These are phyloP conservation scores for Bombyx mandarina DNA, from an alignment of 1,140 invertebrate genomes.

Conservation along the genomic window DNA sequence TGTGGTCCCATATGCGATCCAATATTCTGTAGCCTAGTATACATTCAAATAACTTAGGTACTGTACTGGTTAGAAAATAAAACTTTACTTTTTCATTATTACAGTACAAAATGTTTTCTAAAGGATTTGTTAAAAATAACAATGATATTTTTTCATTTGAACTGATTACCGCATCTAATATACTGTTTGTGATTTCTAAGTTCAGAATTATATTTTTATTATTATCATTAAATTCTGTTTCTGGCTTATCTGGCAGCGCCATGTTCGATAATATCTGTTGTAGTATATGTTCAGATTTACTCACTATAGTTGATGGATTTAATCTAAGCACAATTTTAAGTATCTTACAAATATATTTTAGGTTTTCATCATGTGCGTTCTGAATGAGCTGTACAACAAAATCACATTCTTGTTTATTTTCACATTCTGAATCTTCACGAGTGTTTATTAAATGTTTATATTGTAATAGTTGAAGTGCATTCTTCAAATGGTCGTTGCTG, in stretches of 20 bases:
- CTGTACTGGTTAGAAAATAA: conserved; percentile 41
- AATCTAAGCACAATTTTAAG: conserved; percentile 35
- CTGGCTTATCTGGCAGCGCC: conserved; percentile 13
- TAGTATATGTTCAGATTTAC: conserved; percentile 55
- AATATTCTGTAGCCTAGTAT: conserved; percentile 40
- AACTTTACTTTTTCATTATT: conserved; percentile 34
- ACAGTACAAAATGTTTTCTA: conserved; percentile 33
- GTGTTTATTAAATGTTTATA: conserved; percentile 55
- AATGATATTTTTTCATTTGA: conserved; percentile 25
- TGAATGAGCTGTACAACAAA: conserved; percentile 41
- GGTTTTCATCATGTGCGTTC: conserved; percentile 27
- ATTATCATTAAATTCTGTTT: conserved; percentile 4
- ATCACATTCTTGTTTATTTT: conserved; percentile 39
- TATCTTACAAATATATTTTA: conserved; percentile 38
- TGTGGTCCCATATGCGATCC: conserved; percentile 44
- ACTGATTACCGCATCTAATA: conserved; percentile 38
- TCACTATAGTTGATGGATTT: conserved; percentile 27
- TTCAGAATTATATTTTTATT: conserved; percentile 16
- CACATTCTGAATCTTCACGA: conserved; percentile 42
- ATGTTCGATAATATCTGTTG: conserved; percentile 44
- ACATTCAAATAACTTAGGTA: conserved; percentile 34
- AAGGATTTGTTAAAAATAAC: conserved; percentile 37
- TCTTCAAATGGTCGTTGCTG: conserved; percentile 32
- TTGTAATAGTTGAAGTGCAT: conserved; percentile 34
- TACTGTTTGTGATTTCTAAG: conserved; percentile 38